Percentiles rank a stretch among this genome's conserved stretches.
phyloP scores from a whole-genome alignment of 2,113 vertebrate species.

The Thinocorus orbignyianus region DNA sequence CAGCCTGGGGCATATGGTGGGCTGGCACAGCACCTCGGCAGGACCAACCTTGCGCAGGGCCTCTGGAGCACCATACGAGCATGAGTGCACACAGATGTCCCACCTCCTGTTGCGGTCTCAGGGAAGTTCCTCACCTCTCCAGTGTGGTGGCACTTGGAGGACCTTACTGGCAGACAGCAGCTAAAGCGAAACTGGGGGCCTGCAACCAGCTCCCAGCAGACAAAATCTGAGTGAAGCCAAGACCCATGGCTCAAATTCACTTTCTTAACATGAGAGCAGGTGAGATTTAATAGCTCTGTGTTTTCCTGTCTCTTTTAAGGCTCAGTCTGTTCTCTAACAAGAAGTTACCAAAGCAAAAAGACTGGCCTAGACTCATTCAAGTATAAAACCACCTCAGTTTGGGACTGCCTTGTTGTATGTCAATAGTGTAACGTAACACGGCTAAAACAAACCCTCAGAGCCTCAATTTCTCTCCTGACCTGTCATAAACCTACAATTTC shows the following conservation, averaged over 20 bases:
- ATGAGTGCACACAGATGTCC: fast-evolving
- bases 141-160: background rate
- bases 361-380: background rate
- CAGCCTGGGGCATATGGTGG: fast-evolving
- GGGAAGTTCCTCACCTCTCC: background rate
- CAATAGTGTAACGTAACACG: fast-evolving
- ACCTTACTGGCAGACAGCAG: background rate
- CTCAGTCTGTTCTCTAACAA: background rate
- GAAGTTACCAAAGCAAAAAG: background rate
- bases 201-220: background rate
- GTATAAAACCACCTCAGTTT: background rate
- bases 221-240: background rate
- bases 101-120: background rate
- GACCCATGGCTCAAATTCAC: background rate
- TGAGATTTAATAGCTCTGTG: background rate
- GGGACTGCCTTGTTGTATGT: background rate
- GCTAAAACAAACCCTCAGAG: background rate
- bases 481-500: background rate
- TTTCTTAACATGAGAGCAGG: background rate
- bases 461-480: background rate
- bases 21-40: fast-evolving
- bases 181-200: background rate
- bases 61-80: background rate
- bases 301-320: background rate
- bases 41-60: too few relatives aligned